Evolutionary conservation across 2,113 vertebrate species (phyloP).

Genomic region (Rhabdomys dilectus): DNA sequence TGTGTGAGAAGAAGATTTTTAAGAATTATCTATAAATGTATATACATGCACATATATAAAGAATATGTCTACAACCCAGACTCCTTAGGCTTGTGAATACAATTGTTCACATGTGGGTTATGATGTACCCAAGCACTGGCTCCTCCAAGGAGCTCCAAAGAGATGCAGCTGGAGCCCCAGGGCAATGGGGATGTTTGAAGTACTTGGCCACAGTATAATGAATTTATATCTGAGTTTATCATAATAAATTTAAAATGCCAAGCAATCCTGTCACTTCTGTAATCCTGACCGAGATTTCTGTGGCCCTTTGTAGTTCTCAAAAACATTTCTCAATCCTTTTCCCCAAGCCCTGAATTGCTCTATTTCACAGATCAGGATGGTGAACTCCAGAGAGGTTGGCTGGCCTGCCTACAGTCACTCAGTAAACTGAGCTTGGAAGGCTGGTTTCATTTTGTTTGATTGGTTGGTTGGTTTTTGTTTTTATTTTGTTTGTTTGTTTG

Average conservation of each 20-base stretch:
- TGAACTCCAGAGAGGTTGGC: neutral
- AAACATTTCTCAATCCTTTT: neutral
- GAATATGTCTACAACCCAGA: neutral
- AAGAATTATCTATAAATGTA: neutral
- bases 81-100: neutral
- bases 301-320: neutral
- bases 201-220: fast-evolving
- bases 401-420: neutral
- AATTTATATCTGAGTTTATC: conserved; percentile 26
- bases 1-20: neutral
- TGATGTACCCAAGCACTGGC: neutral
- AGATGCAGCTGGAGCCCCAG: neutral
- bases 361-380: neutral
- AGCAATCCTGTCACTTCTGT: neutral
- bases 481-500: neutral
- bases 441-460: neutral
- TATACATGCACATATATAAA: neutral
- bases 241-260: conserved; percentile 45
- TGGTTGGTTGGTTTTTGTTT: neutral
- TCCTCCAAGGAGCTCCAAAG: neutral
- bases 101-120: neutral
- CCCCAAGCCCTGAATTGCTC: neutral
- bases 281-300: neutral
- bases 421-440: neutral
- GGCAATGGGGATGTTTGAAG: neutral